Evolutionary conservation across 1,140 invertebrate species (phyloP), one percentile per base, ranked within the genome.

Genomic region (Zaprionus ornatus): DNA sequence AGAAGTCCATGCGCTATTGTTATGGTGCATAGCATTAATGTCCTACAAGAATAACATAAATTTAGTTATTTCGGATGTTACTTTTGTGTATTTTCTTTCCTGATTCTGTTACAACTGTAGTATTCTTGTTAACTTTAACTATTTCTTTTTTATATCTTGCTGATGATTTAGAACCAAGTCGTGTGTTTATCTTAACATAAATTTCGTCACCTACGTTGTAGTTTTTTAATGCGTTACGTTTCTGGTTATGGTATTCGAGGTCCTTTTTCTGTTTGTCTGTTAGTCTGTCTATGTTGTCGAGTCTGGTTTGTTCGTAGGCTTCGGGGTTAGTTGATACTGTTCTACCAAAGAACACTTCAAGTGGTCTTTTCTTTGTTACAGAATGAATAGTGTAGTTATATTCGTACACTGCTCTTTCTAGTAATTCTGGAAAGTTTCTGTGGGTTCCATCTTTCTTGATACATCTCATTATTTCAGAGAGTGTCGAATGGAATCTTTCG

Each of bases 351-450:
- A 61, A 45, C 6, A 42, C 23, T 7, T 60, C 35, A 7, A 60
- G 25, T 21, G 35, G 57, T 60, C 15, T 19, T 60, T 42, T 60
- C n/a, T 42, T 42, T 37, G 56, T 60, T 13, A 61, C 59, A 3
- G 37, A 61, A 29, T 48, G 40, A 10, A 61, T n/a, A n/a, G n/a
- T n/a, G n/a, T 17, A 13, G 23, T 61, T 61, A n/a, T 60, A 60
- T 35, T 60, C 57, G 23, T 60, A 42, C 3, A 42, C 17, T 3
- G 32, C 13, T 60, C 35, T 37, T 25, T 60, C 35, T 17, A 40
- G 13, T 2, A 60, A 19, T 60, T 60, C 57, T 25, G 19, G 4
- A 42, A 60, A 60, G 13, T n/a, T 59, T 37, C n/a, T 35, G 9
- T 59, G 32, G 13, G 37, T 40, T 40, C n/a, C 17, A 4, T 42